These are phyloP conservation scores for Bombus huntii DNA, from an alignment of 1,140 invertebrate genomes.

Conservation along the genomic window DNA sequence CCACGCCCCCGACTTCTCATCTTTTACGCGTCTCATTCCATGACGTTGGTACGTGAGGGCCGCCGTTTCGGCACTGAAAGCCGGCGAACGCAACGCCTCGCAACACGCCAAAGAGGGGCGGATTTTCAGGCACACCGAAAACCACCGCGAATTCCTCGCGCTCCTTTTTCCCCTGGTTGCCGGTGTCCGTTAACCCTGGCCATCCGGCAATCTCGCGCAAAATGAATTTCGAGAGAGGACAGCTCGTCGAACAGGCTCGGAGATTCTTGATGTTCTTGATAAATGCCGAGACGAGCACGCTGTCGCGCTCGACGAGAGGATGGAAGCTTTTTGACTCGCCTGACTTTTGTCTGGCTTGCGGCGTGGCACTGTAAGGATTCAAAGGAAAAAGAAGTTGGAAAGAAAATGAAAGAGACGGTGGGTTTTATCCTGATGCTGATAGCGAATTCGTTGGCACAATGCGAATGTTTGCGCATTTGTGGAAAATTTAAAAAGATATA, in stretches of 20 bases:
- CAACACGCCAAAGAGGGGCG: constrained; percentile 48
- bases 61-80: constrained; percentile 47
- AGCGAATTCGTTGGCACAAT: too few relatives aligned
- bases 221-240: constrained; percentile 32
- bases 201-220: constrained; percentile 21
- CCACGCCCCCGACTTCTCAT: constrained; percentile 75
- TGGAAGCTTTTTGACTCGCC: not conserved
- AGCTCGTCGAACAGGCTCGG: not conserved
- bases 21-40: constrained; percentile 74
- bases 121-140: constrained; percentile 47
- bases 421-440: too few relatives aligned
- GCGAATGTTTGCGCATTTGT: too few relatives aligned
- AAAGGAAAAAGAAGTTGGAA: too few relatives aligned
- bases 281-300: not conserved
- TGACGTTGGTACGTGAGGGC: constrained; percentile 60
- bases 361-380: too few relatives aligned
- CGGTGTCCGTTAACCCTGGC: constrained; percentile 28
- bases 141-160: constrained; percentile 37
- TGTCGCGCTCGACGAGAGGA: not conserved
- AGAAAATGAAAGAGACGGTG: too few relatives aligned
- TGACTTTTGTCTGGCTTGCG: too few relatives aligned
- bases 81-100: constrained; percentile 57
- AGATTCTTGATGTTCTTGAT: not conserved
- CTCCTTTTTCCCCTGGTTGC: constrained; percentile 11
- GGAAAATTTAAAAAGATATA: too few relatives aligned